Percentiles rank a stretch among this genome's conserved stretches.
phyloP scores from a whole-genome alignment of 2,113 vertebrate genomes.

The Phalacrocorax carbo region DNA sequence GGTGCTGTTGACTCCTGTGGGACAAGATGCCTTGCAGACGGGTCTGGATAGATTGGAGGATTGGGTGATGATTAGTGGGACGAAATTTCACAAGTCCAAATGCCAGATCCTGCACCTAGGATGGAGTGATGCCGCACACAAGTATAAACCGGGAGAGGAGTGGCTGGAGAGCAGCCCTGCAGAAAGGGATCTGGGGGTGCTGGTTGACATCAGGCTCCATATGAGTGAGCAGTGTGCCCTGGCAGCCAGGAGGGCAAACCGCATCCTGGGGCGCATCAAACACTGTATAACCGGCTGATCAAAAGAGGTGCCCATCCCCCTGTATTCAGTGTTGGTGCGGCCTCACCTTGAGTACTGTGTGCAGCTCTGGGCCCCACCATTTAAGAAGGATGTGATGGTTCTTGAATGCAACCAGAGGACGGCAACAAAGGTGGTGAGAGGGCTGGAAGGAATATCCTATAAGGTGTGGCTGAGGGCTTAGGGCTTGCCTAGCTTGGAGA shows the following conservation, averaged over 20 bases:
- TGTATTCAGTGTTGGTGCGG: background rate
- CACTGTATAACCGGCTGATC: background rate
- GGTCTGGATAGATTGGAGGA: background rate
- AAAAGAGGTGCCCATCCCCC: background rate
- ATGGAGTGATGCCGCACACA: fast-evolving
- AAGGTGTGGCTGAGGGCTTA: background rate
- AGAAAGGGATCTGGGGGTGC: background rate
- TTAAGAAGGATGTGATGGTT: background rate
- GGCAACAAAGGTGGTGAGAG: background rate
- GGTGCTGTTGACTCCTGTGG: background rate
- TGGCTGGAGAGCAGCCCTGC: background rate
- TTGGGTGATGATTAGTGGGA: background rate
- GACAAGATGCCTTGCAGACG: background rate
- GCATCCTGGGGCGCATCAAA: background rate
- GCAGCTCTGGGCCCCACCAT: background rate
- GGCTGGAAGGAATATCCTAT: background rate
- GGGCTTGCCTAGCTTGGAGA: background rate
- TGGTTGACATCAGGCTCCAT: background rate
- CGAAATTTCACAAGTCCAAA: background rate
- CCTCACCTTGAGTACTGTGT: background rate
- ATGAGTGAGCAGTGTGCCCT: too few species aligned
- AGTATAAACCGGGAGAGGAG: background rate
- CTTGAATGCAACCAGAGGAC: background rate
- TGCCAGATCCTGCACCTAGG: background rate
- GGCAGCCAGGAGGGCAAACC: background rate